Base-by-base conservation (phyloP, 1,140 invertebrate genomes). In the Drosophila kikkawai region DNA sequence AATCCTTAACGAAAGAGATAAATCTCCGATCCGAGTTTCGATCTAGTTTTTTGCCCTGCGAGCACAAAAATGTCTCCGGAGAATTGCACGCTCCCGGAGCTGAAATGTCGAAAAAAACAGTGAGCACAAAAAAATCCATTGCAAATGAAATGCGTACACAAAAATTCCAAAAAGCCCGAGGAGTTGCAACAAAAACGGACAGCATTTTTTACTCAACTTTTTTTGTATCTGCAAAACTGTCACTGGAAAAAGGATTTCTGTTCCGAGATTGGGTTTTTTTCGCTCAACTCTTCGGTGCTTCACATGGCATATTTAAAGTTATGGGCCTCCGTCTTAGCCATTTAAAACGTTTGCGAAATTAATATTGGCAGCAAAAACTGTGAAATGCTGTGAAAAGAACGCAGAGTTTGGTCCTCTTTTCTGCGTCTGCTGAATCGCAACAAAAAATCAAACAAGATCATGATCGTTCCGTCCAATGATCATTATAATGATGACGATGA, bases 291-390 rank as follows among this genome's bases (percentile, higher is more conserved):
- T 37, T 47, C 3, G 37, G 48, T 66, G 67, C 65, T 57, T 83
- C 44, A 61, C 58, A 77, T 69, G 73, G 79, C 82, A 86, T 85
- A 85, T 85, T 86, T 85, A 83, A 87, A 87, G 85, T 87, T 77
- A 87, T 87, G 82, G 74, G 56, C 81, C 78, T 70, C 65, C 61
- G 79, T 86, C 69, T 88, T 64, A 68, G 83, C 83, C 90, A 85
- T 91, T 91, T 91, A 91, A 90, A 91, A 91, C 74, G 77, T 91
- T 70, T 86, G 82, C 84, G 84, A 91, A 91, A 91, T 91, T 91
- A 91, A 91, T 90, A 91, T 85, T 82, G 84, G 76, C 45, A 75
- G 73, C 84, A 87, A 87, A 87, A 87, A 87, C 84, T 88, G 83
- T 82, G 86, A 86, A 88, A 90, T 88, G 85, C 85, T 90, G 85